Conservation (phyloP, 2,888 invertebrate species). For the Eugnorisma glareosa region DNA sequence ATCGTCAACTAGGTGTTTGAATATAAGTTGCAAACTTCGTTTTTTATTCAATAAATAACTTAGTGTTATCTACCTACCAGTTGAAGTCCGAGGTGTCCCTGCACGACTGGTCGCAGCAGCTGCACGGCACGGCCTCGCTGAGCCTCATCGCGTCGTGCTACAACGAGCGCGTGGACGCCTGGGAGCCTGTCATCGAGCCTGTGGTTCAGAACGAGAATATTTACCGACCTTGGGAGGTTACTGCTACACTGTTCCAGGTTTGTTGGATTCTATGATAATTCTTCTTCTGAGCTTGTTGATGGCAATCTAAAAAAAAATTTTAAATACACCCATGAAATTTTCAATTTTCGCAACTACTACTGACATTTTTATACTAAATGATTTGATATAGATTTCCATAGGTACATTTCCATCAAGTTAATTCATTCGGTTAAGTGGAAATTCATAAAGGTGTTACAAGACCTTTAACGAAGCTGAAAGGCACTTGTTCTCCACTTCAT, state of each 20-base stretch:
- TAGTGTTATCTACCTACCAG: constrained; percentile 63
- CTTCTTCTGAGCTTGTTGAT: not conserved
- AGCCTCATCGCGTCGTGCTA: constrained; percentile 90
- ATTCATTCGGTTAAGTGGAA: not conserved
- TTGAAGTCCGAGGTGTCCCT: constrained; percentile 91
- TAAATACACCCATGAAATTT: not conserved
- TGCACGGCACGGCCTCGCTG: constrained; percentile 85
- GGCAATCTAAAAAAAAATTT: not conserved
- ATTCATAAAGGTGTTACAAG: too few relatives aligned
- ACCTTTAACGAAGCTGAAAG: too few relatives aligned
- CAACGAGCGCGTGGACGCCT: constrained; percentile 92
- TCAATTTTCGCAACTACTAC: not conserved
- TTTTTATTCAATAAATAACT: not conserved
- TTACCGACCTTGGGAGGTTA: constrained; percentile 93
- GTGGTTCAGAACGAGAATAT: constrained; percentile 92
- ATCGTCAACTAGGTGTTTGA: not conserved
- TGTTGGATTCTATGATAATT: not conserved
- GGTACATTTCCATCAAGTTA: not conserved
- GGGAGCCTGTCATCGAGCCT: constrained; percentile 96
- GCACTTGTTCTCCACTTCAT: too few relatives aligned
- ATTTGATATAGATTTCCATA: not conserved
- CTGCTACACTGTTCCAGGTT: constrained; percentile 92
- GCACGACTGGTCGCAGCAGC: constrained; percentile 92
- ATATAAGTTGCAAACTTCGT: not conserved
- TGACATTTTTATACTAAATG: not conserved